Evolutionary conservation across 2,888 invertebrate genomes (phyloP).

Genomic region (Sarcophaga caerulescens): DNA sequence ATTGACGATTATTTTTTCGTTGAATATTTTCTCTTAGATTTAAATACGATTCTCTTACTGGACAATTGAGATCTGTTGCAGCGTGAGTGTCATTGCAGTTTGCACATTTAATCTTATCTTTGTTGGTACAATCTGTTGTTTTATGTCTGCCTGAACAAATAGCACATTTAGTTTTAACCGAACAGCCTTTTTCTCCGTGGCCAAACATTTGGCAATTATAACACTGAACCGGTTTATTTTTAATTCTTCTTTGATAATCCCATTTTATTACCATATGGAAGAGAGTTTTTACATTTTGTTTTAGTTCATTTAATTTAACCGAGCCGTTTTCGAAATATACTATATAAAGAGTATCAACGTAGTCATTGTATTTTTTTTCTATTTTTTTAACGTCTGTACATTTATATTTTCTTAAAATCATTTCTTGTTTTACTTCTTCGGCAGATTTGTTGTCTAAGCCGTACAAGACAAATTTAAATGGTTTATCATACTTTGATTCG

Average conservation of each 20-base stretch:
- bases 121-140: conserved; percentile 43
- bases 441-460: conserved; percentile 44
- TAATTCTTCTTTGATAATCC: conserved; percentile 57
- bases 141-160: conserved; percentile 58
- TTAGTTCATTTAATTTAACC: conserved; percentile 41
- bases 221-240: conserved; percentile 61
- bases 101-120: background rate
- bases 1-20: too few species aligned
- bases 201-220: conserved; percentile 65
- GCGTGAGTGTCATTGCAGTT: too few species aligned
- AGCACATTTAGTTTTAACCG: conserved; percentile 46
- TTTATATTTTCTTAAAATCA: conserved; percentile 54
- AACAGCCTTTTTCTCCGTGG: conserved; percentile 57
- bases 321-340: conserved; percentile 48
- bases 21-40: too few species aligned
- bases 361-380: conserved; percentile 44
- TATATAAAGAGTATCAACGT: conserved; percentile 48
- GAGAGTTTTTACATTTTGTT: conserved; percentile 50
- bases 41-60: too few species aligned
- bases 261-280: conserved; percentile 54
- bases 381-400: conserved; percentile 58
- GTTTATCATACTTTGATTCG: conserved; percentile 41
- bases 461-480: conserved; percentile 55
- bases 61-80: too few species aligned
- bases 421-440: conserved; percentile 44